Evolutionary conservation across 2,113 vertebrate species (phyloP).

Genomic region (Suricata suricatta): DNA sequence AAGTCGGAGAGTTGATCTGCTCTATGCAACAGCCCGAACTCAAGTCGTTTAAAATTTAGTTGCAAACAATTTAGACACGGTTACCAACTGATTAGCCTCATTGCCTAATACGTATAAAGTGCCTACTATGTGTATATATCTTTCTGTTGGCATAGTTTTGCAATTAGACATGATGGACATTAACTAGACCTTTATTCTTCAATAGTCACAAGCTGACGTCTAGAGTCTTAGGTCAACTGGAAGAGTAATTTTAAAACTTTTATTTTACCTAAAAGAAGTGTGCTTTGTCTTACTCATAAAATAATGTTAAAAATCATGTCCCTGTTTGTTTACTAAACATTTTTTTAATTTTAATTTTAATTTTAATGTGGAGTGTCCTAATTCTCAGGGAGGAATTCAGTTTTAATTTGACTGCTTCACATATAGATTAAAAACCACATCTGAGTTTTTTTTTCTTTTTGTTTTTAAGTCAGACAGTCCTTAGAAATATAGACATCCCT

Average conservation of each 20-base stretch:
- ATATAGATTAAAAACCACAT: background rate
- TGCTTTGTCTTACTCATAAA: background rate
- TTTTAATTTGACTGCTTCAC: background rate
- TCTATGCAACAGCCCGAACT: background rate
- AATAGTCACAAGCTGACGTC: background rate
- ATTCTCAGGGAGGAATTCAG: background rate
- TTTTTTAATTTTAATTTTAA: background rate
- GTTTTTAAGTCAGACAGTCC: background rate
- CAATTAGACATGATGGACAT: background rate
- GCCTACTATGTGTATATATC: background rate
- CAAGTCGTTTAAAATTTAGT: background rate
- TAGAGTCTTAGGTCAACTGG: background rate
- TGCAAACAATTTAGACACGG: background rate
- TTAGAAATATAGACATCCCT: background rate
- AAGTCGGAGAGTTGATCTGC: background rate
- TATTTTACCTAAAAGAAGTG: background rate
- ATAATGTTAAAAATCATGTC: background rate
- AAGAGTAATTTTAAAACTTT: background rate
- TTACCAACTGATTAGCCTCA: background rate
- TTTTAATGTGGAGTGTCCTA: background rate
- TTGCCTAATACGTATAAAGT: background rate
- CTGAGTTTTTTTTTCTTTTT: background rate
- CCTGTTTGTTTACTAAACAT: background rate
- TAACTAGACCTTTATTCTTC: background rate
- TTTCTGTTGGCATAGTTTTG: background rate